Base-by-base conservation (phyloP, 1,140 invertebrate genomes). In the Drosophila saltans region DNA sequence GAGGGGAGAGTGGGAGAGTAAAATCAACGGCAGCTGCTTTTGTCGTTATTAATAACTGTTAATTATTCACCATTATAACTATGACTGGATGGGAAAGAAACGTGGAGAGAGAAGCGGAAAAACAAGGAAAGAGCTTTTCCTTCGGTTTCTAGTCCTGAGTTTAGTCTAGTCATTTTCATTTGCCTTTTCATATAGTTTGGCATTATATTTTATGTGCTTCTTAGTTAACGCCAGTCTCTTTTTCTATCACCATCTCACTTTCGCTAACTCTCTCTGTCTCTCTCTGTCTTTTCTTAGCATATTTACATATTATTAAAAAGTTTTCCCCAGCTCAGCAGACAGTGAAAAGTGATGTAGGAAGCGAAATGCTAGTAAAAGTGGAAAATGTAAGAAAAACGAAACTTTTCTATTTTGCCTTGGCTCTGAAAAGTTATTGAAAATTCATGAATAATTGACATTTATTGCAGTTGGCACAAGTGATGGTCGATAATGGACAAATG, bases 21-120 rank as follows among this genome's bases (percentile, higher is more conserved):
- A 56, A 73, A 57, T 78, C 52, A 62, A 74, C 66, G 78, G 72
- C 86, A 90, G 86, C 86, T 90, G 86, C 77, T 83, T 86, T 90
- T 90, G 86, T 90, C 86, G 86, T 90, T 90, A 90, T 90, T 90
- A 90, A 90, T 90, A 90, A 86, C 86, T 90, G 86, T 90, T 90
- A 90, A 90, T 90, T 90, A 90, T 90, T 90, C 86, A 90, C 82
- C 82, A 90, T 86, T 82, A 90, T 80, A 82, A 72, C 82, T 78
- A 74, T 85, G 78, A 71, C 71, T 48, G 28, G 28, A 30, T 30
- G 28, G 28, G 28, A 4, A 9, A 24, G 30, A 57, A 16, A 16
- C 16, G 16, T n/a, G 24, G n/a, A 30, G 33, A 57, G 28, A n/a
- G 36, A 30, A 30, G 28, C 30, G 45, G 16, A 16, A 16, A 16